phyloP scores from a whole-genome alignment of 2,888 invertebrate genomes.

The Entomobrya proxima region DNA sequence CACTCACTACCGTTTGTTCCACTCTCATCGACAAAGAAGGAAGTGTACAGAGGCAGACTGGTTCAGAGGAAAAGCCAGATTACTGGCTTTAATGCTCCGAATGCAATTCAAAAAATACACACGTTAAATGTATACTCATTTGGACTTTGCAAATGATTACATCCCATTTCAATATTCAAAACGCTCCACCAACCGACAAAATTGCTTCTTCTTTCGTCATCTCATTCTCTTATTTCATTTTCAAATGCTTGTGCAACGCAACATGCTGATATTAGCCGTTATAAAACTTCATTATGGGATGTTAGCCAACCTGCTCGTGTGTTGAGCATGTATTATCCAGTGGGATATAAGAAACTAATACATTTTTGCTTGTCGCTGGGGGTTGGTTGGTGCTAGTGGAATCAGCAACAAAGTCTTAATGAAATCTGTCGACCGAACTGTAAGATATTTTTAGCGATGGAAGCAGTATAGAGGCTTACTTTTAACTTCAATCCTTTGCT shows the following conservation, averaged over 20 bases:
- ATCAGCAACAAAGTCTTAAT: conserved; percentile 42
- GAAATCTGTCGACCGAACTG: conserved; percentile 51
- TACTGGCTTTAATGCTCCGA: neutral
- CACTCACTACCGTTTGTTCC: neutral
- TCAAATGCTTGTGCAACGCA: neutral
- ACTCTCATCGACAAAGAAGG: neutral
- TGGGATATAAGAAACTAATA: neutral
- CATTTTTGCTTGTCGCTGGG: neutral
- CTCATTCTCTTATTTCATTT: conserved; percentile 33
- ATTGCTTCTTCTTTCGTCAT: conserved; percentile 39
- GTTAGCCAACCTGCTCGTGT: no score
- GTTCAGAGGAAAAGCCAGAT: conserved; percentile 15
- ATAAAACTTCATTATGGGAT: neutral
- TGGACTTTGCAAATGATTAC: conserved; percentile 62
- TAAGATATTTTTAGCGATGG: conserved; percentile 57
- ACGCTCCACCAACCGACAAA: conserved; percentile 15
- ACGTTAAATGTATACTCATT: conserved; percentile 36
- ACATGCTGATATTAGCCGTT: neutral
- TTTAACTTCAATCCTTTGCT: neutral
- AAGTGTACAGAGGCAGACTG: conserved; percentile 6
- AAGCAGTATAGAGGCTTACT: neutral
- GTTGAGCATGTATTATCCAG: neutral
- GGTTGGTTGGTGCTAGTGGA: conserved; percentile 5
- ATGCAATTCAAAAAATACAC: conserved; percentile 2
- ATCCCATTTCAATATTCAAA: conserved; percentile 37